Evolutionary conservation across 1,140 invertebrate species (phyloP).

Genomic region (Bombus superbus): DNA sequence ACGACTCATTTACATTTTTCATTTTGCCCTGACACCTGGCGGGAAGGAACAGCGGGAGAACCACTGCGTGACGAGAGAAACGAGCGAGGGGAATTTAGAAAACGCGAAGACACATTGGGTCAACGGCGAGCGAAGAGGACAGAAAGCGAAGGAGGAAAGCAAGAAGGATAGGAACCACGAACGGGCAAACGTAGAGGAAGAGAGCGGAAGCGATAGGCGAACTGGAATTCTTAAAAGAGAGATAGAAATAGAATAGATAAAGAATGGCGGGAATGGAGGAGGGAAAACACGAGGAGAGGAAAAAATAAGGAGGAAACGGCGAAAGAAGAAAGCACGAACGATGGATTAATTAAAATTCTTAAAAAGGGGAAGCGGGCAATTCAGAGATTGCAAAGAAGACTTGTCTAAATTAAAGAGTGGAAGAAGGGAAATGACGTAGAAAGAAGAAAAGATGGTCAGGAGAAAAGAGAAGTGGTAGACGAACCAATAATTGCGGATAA

Average conservation of each 20-base stretch:
- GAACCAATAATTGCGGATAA: neutral
- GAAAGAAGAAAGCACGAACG: too few species aligned
- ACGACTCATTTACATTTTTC: constrained; percentile 68
- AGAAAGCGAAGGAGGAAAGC: neutral
- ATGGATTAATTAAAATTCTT: neutral
- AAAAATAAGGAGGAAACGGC: neutral
- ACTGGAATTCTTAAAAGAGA: neutral
- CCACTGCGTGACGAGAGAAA: constrained; percentile 31
- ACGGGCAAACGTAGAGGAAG: neutral
- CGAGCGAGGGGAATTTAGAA: neutral
- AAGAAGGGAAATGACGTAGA: neutral
- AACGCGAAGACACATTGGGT: neutral
- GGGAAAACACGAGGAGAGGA: neutral
- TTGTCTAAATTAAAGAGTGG: neutral
- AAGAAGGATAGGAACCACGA: neutral
- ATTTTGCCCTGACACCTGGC: constrained; percentile 67
- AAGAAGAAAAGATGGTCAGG: neutral
- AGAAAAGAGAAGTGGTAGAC: neutral
- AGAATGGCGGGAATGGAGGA: fast-evolving
- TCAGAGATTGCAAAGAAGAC: neutral
- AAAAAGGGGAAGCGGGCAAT: neutral
- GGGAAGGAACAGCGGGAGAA: constrained; percentile 13
- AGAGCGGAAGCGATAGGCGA: neutral
- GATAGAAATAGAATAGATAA: neutral
- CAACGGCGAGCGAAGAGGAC: neutral